A percentile compares a stretch with the other conserved stretches of the same genome.
Evolutionary conservation across 2,888 invertebrate genomes (phyloP).

Genomic region (Polylopha cassiicola): DNA sequence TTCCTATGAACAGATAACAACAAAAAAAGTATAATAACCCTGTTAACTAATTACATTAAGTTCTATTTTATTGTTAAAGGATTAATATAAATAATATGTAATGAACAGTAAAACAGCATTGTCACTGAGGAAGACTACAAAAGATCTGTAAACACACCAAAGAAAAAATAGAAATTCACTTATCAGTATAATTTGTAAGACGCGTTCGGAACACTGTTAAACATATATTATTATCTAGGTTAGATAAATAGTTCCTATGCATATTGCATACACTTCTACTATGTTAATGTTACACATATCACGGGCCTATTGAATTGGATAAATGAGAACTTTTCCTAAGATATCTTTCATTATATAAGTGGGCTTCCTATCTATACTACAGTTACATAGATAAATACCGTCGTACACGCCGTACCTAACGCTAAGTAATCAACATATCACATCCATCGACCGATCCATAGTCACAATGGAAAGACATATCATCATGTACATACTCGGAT

Average conservation of each 20-base stretch:
- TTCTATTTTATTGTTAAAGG: no score
- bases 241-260: constrained; percentile 49
- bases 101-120: no score
- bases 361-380: constrained; percentile 62
- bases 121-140: no score
- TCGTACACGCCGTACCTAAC: constrained; percentile 60
- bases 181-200: constrained; percentile 13
- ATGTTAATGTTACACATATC: constrained; percentile 36
- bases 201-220: constrained; percentile 30
- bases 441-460: constrained; percentile 65
- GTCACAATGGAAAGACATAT: constrained; percentile 36
- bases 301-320: constrained; percentile 47
- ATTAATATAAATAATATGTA: no score
- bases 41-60: no score
- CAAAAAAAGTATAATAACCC: no score
- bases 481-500: constrained; percentile 16
- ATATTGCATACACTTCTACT: constrained; percentile 39
- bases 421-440: constrained; percentile 69
- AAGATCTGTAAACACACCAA: constrained; percentile 50
- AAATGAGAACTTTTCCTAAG: constrained; percentile 58
- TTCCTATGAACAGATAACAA: no score
- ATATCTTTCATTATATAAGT: constrained; percentile 43
- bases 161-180: constrained; percentile 49
- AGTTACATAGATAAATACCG: constrained; percentile 71
- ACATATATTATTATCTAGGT: constrained; percentile 40